Conservation (phyloP, 53 echinoderm and acorn worm genomes). For the Mesocentrotus franciscanus region DNA sequence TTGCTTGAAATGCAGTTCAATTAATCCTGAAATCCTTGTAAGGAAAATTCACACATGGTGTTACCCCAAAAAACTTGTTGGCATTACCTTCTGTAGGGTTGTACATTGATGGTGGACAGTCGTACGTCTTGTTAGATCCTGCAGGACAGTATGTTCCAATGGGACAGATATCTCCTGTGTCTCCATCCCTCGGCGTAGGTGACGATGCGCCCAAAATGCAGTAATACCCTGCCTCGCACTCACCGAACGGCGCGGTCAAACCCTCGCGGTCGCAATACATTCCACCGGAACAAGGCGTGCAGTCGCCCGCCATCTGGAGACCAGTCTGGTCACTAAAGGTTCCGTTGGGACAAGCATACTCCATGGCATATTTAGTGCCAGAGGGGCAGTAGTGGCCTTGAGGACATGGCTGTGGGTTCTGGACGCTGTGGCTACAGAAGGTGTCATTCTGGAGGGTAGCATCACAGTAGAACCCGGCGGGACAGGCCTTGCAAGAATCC, state of each 20-base stretch:
- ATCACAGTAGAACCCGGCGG: constrained; percentile 94
- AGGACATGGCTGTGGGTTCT: constrained; percentile 94
- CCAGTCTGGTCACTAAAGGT: constrained; percentile 83
- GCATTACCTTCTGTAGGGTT: constrained; percentile 91
- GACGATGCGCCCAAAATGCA: constrained; percentile 80
- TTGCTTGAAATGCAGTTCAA: neutral
- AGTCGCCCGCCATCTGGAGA: constrained; percentile 74
- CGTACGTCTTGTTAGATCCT: constrained; percentile 90
- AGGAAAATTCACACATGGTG: neutral
- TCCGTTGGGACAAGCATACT: constrained; percentile 88
- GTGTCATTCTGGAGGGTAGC: constrained; percentile 90
- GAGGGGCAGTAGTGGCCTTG: constrained; percentile 93
- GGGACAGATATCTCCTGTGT: constrained; percentile 92
- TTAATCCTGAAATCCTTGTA: neutral
- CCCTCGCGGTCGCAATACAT: constrained; percentile 90
- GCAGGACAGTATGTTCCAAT: constrained; percentile 88
- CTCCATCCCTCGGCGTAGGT: constrained; percentile 82
- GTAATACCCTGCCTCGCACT: constrained; percentile 79
- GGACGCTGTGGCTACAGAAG: constrained; percentile 90
- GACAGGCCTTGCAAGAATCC: constrained; percentile 88
- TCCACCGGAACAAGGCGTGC: constrained; percentile 88
- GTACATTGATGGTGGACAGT: constrained; percentile 96
- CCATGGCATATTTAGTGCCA: constrained; percentile 80
- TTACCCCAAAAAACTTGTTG: neutral
- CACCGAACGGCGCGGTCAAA: constrained; percentile 66